Evolutionary conservation across 2,113 vertebrate genomes (phyloP), one percentile per base, ranked within the genome.

Genomic region (Corynorhinus townsendii): DNA sequence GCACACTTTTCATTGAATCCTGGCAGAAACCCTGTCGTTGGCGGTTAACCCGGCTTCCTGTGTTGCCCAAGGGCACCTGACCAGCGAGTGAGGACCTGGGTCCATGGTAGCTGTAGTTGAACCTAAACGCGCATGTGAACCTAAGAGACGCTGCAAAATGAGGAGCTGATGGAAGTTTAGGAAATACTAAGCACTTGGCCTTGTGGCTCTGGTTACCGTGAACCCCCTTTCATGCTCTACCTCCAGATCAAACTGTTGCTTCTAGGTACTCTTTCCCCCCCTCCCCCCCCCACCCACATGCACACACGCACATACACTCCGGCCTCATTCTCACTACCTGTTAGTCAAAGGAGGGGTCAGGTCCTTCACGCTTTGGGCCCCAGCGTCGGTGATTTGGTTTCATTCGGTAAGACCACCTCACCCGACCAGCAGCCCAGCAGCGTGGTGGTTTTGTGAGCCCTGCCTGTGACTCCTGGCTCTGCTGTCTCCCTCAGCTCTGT

Each of bases 261-360:
- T 19, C 26, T 2, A 8, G 85, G 54, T 24, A 7, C 28, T 54
- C 28, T 1, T 40, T 4, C 38, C 38, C 38, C n/a, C 22, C 15
- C 4, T 40, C 38, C 38, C 38, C 38, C n/a, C 22, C 15, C 4
- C 8, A 6, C 11, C 2, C 19, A 22, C 54, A 56, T 3, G 22
- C 14, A 7, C 17, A 1, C 28, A 7, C 26, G 4, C 15, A 10
- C n/a, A 24, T 2, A 20, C n/a, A 16, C 4, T 2, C 24, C 2
- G 35, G 22, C 5, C 22, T 40, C 69, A 12, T 12, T 22, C 76
- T 14, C 43, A 4, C 33, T 4, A 2, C 12, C 33, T 17, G 22
- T 40, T 0, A 26, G 43, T 24, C 54, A 49, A 5, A 20, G 28
- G 35, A 45, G 69, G 49, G 26, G 20, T 30, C 2, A 49, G 35